A percentile compares a stretch with the other conserved stretches of the same genome.
phyloP scores from a whole-genome alignment of 2,888 invertebrate genomes.

The Nomada hirtipes region DNA sequence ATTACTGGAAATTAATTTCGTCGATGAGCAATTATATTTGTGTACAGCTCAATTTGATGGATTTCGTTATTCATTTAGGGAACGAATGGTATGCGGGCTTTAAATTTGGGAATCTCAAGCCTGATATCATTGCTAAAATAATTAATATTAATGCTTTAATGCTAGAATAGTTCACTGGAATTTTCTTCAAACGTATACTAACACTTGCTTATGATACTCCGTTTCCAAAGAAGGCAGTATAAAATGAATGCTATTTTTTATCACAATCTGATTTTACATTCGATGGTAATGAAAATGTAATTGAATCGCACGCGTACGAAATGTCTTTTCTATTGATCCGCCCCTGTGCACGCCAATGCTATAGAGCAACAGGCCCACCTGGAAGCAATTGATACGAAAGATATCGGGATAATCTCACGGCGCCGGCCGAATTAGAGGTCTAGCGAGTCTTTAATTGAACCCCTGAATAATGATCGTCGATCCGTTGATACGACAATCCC shows the following conservation, averaged over 20 bases:
- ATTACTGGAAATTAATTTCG: background rate
- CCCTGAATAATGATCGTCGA: conserved; percentile 83
- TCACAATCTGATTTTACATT: background rate
- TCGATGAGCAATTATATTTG: background rate
- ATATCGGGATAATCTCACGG: conserved; percentile 80
- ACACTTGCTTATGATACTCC: no score
- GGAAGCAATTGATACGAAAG: conserved; percentile 80
- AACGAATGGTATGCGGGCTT: no score
- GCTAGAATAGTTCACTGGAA: no score
- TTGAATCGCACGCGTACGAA: conserved; percentile 1
- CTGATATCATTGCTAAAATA: no score
- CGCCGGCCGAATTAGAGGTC: conserved; percentile 81
- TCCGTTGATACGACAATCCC: conserved; percentile 76
- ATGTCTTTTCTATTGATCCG: conserved; percentile 50
- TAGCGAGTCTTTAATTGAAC: conserved; percentile 82
- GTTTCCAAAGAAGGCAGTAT: no score
- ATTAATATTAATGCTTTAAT: no score
- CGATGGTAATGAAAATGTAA: conserved; percentile 2
- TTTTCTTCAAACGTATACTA: no score
- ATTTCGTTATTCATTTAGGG: no score
- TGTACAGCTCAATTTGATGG: no score
- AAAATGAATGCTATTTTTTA: background rate
- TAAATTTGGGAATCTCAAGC: no score
- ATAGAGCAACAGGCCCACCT: conserved; percentile 74
- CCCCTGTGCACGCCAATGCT: conserved; percentile 48